phyloP scores from a whole-genome alignment of 2,113 vertebrate species.

The Machaerirhynchus nigripectus region DNA sequence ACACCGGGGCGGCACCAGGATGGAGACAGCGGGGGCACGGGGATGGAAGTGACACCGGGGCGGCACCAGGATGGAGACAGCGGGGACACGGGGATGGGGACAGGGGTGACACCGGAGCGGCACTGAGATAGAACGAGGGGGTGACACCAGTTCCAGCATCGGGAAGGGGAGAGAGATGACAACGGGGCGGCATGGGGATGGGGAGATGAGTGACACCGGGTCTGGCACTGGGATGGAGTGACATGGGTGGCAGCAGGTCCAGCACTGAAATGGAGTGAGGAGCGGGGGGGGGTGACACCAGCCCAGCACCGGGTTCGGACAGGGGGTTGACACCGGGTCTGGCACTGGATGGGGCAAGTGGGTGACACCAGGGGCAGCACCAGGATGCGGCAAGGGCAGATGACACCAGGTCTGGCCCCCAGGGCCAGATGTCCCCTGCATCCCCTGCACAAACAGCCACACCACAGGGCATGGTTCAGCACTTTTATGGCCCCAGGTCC shows the following conservation, averaged over 20 bases:
- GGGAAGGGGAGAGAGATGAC: background rate
- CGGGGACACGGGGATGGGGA: background rate
- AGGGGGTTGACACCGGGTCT: background rate
- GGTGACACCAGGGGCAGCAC: background rate
- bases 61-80: accelerated
- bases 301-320: background rate
- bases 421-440: accelerated
- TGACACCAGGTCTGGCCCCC: background rate
- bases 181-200: accelerated
- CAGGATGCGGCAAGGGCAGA: background rate
- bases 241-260: background rate
- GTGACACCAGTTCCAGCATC: accelerated
- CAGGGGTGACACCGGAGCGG: accelerated
- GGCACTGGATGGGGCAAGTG: too few species aligned
- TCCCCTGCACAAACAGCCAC: background rate
- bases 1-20: background rate
- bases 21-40: accelerated
- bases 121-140: too few species aligned
- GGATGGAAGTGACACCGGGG: background rate
- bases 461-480: background rate
- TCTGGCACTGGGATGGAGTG: background rate
- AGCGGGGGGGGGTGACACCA: background rate
- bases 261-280: background rate
- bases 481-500: background rate
- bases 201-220: background rate